Conservation (phyloP, 1,140 invertebrate genomes). For the Diachasma alloeum region DNA sequence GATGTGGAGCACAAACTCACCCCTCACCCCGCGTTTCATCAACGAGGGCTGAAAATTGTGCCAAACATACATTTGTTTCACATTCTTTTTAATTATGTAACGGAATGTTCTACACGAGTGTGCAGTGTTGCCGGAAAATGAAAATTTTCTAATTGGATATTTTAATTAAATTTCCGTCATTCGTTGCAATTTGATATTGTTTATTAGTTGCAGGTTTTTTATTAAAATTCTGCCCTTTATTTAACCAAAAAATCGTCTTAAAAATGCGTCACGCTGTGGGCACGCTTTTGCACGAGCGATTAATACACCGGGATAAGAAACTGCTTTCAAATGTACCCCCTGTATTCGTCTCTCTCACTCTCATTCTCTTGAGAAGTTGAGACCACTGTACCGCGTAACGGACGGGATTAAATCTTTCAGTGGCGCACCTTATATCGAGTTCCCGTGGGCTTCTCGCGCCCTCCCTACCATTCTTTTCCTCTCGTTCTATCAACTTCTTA, state of each 20-base stretch:
- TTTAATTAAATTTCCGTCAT: not conserved
- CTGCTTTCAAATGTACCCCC: not conserved
- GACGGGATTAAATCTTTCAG: conserved; percentile 31
- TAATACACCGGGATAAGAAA: conserved; percentile 4
- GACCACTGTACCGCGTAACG: conserved; percentile 24
- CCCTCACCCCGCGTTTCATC: not conserved
- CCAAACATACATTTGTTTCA: not conserved
- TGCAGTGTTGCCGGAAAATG: not conserved
- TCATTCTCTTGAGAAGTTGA: conserved; percentile 17
- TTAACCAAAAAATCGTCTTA: not conserved
- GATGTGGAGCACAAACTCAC: not conserved
- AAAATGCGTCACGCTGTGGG: conserved; percentile 1
- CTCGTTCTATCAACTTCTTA: conserved; percentile 41
- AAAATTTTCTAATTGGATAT: not conserved
- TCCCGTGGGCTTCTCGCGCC: not conserved
- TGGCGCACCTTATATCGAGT: conserved; percentile 26
- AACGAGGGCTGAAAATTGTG: not conserved
- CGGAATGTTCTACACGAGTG: not conserved
- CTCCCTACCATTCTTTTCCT: not conserved
- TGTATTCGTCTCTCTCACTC: not conserved
- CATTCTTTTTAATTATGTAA: not conserved
- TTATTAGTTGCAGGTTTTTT: no score
- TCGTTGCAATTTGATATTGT: not conserved
- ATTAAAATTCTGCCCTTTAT: not conserved
- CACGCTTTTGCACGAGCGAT: not conserved